These are phyloP conservation scores for Calliphora vomitoria DNA, from an alignment of 2,888 invertebrate species.

Conservation along the genomic window DNA sequence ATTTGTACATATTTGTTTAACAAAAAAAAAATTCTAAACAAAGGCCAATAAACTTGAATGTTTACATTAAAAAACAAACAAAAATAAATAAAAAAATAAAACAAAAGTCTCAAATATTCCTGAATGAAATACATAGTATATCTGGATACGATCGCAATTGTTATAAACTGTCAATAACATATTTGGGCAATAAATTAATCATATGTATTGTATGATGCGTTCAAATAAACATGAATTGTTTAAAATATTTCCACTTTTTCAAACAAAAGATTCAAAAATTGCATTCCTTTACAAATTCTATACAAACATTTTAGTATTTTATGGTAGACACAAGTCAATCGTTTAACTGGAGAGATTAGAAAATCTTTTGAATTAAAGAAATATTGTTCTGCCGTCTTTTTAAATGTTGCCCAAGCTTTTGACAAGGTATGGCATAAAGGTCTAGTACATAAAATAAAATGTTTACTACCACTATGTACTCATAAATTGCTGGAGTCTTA, in stretches of 20 bases:
- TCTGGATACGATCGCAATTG: neutral
- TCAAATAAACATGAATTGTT: neutral
- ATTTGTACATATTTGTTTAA: no score
- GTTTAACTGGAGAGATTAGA: no score
- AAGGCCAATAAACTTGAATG: conserved; percentile 37
- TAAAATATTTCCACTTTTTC: neutral
- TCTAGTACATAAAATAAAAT: no score
- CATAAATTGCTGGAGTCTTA: no score
- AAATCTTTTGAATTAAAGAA: no score
- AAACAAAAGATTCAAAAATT: neutral
- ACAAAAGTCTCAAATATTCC: neutral
- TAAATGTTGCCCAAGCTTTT: no score
- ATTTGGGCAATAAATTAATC: conserved; percentile 34
- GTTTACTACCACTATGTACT: no score
- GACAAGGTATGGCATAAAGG: no score
- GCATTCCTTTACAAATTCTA: conserved; percentile 5
- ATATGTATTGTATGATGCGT: neutral
- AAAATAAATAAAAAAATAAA: neutral
- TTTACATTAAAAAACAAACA: neutral
- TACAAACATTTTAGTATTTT: neutral
- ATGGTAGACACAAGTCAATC: no score
- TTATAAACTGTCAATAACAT: conserved; percentile 20
- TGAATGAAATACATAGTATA: neutral
- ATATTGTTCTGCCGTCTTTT: no score
- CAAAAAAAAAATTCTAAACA: neutral